phyloP scores from a whole-genome alignment of 2,888 invertebrate genomes.

The Sussaba pulchella region DNA sequence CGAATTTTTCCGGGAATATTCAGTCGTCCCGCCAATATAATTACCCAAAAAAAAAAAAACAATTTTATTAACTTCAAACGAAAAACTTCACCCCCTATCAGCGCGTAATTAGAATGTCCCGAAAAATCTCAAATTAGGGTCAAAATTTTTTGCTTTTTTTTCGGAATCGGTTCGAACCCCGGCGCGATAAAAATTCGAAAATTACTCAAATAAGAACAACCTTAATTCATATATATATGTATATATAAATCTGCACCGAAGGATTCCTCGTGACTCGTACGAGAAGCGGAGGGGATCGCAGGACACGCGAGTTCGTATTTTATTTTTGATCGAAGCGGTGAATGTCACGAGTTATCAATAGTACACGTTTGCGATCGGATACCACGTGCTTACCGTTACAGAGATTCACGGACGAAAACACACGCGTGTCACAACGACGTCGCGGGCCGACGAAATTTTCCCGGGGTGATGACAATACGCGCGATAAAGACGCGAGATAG shows the following conservation, averaged over 20 bases:
- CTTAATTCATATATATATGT: not conserved
- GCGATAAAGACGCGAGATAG: conserved; percentile 28
- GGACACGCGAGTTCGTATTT: conserved; percentile 20
- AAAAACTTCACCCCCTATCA: no score
- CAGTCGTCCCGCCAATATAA: no score
- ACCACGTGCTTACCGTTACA: conserved; percentile 21
- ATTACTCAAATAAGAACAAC: not conserved
- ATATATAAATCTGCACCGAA: conserved; percentile 16
- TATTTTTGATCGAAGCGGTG: conserved; percentile 15
- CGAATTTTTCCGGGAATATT: no score
- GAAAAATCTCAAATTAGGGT: no score
- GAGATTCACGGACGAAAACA: not conserved
- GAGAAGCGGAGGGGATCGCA: conserved; percentile 21
- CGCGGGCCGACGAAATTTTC: no score
- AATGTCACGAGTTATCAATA: not conserved
- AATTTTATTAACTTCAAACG: no score
- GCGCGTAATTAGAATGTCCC: no score
- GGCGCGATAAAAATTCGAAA: no score
- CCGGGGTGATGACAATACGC: no score
- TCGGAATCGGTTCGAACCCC: no score
- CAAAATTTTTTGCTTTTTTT: no score
- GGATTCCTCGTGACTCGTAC: conserved; percentile 36
- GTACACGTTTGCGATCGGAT: not conserved
- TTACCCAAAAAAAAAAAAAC: no score
- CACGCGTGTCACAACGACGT: conserved; percentile 11